Evolutionary conservation across 2,888 invertebrate genomes (phyloP).

Genomic region (Cantharis lateralis): DNA sequence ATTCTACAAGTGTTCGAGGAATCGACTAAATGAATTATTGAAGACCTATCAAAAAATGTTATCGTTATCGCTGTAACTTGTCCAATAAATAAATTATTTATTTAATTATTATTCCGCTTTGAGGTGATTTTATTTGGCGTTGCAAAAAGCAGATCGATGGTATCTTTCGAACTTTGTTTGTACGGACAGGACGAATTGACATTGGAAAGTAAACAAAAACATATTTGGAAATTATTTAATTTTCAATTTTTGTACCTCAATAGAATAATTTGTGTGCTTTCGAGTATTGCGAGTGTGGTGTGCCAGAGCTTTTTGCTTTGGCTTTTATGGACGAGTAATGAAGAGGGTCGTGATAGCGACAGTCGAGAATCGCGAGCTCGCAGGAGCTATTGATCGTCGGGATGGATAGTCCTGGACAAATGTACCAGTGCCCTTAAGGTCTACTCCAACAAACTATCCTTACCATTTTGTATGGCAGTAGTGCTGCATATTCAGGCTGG

Average conservation of each 20-base stretch:
- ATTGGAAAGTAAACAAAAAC: neutral
- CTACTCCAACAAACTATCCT: conserved; percentile 4
- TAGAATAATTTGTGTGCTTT: neutral
- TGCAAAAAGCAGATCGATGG: neutral
- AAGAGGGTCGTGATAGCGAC: conserved; percentile 40
- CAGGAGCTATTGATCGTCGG: conserved; percentile 29
- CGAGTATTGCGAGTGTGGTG: conserved; percentile 14
- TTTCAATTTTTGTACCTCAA: neutral
- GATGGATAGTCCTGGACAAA: conserved; percentile 28
- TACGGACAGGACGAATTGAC: no score
- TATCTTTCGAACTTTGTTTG: neutral
- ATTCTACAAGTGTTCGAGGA: neutral
- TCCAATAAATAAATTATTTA: neutral
- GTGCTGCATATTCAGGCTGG: neutral
- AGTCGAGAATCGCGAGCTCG: conserved; percentile 37
- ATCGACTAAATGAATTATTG: neutral
- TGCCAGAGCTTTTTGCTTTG: conserved; percentile 29
- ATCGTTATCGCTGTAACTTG: neutral
- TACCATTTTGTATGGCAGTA: neutral
- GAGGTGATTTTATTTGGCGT: neutral
- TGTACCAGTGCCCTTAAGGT: conserved; percentile 27
- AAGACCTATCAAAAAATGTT: neutral
- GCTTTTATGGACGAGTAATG: conserved; percentile 36
- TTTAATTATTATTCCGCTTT: neutral
- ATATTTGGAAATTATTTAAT: neutral